Evolutionary conservation across 2,888 invertebrate genomes (phyloP), one percentile per base, ranked within the genome.

Genomic region (Lathronympha strigana): DNA sequence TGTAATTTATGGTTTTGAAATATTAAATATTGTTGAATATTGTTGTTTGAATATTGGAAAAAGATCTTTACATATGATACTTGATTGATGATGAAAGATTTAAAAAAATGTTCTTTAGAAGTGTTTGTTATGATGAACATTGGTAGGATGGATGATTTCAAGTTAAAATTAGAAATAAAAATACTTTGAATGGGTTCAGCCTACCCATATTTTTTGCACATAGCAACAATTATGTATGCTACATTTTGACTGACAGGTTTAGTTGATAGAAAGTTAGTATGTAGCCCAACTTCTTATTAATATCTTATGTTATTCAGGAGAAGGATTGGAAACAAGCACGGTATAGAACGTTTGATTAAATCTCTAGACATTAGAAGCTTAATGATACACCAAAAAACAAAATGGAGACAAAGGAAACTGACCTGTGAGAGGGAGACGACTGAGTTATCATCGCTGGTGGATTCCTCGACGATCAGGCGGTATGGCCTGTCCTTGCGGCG

Each of bases 391-490:
- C 15, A 51, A 62, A n/a, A 61, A 60, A 58, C 58, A 58, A 66
- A 66, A 66, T 61, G 60, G 66, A 67, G 68, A 70, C 71, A 72
- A 73, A 72, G 74, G 68, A 77, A 69, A 63, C 81, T 83, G 82
- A 97, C 97, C 95, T 99, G 99, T 73, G 99, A 98, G 70, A 99
- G 92, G 28, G 98, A 96, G 69, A 99, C 98, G 70, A 99, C 99
- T 0, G 99, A 99, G 88, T 99, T 99, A 89, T 99, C 99, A 94
- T 99, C 99, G 87, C 98, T 99, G 76, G 97, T 95, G 33, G 99
- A 98, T 89, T 99, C 99, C 84, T 99, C 99, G 19, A 99, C 99
- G 80, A 99, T 94, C 72, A 99, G 95, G 81, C 99, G 96, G 92
- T 99, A 99, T 72, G 99, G 99, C 86, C 97, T 97, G 87, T 98